phyloP scores from a whole-genome alignment of 2,113 vertebrate genomes.

The Blennius ocellaris region DNA sequence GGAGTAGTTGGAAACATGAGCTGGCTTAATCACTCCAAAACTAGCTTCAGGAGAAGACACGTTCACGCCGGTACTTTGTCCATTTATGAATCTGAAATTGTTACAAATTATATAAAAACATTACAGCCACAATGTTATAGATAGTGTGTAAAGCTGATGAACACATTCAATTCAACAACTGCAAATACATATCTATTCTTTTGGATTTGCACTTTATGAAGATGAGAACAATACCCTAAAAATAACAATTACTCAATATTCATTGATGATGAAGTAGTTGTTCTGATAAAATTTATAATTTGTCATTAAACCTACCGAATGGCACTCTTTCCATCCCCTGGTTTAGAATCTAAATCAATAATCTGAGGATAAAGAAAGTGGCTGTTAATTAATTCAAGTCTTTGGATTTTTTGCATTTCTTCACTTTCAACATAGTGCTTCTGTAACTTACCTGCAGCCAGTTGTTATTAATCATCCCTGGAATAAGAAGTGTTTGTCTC shows the following conservation, averaged over 20 bases:
- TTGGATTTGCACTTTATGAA: background rate
- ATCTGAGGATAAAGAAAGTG: slow-evolving; percentile 42
- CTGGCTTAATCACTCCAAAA: slow-evolving; percentile 41
- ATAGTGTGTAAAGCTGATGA: background rate
- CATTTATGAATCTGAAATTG: slow-evolving; percentile 89
- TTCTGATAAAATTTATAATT: background rate
- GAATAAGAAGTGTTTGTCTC: slow-evolving; percentile 83
- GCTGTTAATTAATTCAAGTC: background rate
- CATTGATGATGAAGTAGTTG: background rate
- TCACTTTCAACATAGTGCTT: slow-evolving; percentile 4
- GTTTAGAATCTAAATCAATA: slow-evolving; percentile 83
- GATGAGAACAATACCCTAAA: background rate
- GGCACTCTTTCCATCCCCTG: slow-evolving; percentile 86
- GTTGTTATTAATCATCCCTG: rapidly evolving
- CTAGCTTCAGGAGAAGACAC: slow-evolving; percentile 47
- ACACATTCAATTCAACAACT: background rate
- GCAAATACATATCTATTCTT: background rate
- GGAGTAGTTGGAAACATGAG: slow-evolving; percentile 76
- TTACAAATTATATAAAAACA: background rate
- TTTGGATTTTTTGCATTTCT: background rate
- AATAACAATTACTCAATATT: background rate
- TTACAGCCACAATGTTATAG: background rate
- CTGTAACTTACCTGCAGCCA: slow-evolving; percentile 72
- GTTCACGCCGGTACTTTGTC: slow-evolving; percentile 60
- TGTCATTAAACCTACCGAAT: slow-evolving; percentile 82